Conservation (phyloP, 30 jellyfish, hydroid and myxozoan genomes). For the Rhopilema esculentum region DNA sequence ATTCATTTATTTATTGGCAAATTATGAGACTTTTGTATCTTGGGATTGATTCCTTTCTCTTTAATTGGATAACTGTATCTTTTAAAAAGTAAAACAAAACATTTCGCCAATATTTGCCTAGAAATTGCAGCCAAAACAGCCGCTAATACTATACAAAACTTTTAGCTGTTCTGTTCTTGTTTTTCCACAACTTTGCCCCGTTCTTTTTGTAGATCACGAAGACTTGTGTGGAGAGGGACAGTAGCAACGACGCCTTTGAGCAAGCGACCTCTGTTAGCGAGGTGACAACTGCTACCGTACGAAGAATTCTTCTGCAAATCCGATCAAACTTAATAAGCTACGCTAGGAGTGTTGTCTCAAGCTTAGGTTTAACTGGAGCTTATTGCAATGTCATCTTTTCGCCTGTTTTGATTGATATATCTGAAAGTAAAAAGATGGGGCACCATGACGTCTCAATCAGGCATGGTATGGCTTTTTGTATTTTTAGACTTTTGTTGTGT, state of each 20-base stretch:
- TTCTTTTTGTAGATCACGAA: conserved; percentile 35
- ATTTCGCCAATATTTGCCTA: too few relatives aligned
- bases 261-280: conserved; percentile 40
- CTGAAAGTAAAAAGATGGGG: conserved; percentile 3
- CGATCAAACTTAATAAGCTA: conserved; percentile 73
- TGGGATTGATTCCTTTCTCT: too few relatives aligned
- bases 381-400: conserved; percentile 76
- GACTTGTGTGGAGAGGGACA: conserved; percentile 51
- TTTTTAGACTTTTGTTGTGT: neutral
- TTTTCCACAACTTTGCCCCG: too few relatives aligned
- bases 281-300: conserved; percentile 49
- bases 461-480: conserved; percentile 12
- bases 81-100: too few relatives aligned
- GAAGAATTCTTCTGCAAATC: conserved; percentile 71
- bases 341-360: conserved; percentile 70
- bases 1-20: too few relatives aligned
- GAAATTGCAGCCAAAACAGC: too few relatives aligned
- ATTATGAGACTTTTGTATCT: too few relatives aligned
- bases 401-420: conserved; percentile 65
- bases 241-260: conserved; percentile 25
- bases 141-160: too few relatives aligned
- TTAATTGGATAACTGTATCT: too few relatives aligned
- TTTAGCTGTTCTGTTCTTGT: too few relatives aligned
- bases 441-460: conserved; percentile 16
- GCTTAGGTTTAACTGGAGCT: conserved; percentile 90